Evolutionary conservation across 2,113 vertebrate genomes (phyloP).

Genomic region (Nerophis lumbriciformis): DNA sequence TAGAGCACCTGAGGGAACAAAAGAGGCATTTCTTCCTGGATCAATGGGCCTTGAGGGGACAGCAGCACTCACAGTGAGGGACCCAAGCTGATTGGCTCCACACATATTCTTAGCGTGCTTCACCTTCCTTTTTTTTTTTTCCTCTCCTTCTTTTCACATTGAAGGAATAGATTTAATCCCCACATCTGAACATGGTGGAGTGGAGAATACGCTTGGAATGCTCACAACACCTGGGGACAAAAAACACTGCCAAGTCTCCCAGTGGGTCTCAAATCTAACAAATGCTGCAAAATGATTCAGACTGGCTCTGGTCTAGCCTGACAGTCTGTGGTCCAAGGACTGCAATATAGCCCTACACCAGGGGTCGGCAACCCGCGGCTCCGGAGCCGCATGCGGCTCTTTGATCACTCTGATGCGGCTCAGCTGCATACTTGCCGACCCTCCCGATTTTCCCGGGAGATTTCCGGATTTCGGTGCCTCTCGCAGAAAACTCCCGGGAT

Average conservation of each 20-base stretch:
- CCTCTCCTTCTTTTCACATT: constrained; percentile 11
- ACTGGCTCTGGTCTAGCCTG: constrained; percentile 10
- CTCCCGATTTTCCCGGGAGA: too few relatives aligned
- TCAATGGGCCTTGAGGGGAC: constrained; percentile 50
- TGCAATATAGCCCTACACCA: too few relatives aligned
- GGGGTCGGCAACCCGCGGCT: too few relatives aligned
- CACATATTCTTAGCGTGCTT: constrained; percentile 48
- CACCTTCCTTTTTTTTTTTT: constrained; percentile 27
- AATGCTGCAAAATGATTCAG: constrained; percentile 22
- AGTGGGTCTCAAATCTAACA: constrained; percentile 33
- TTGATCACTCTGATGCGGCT: too few relatives aligned
- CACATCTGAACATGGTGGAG: constrained; percentile 42
- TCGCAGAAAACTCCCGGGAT: too few relatives aligned
- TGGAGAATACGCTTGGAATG: constrained; percentile 55
- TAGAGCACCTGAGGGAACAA: constrained; percentile 37
- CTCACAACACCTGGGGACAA: constrained; percentile 53
- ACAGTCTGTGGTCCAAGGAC: background rate
- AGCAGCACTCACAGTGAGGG: constrained; percentile 38
- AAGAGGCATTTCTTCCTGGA: constrained; percentile 49
- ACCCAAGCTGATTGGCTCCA: constrained; percentile 66
- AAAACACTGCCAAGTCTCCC: constrained; percentile 44
- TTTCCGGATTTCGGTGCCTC: too few relatives aligned
- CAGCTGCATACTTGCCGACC: too few relatives aligned
- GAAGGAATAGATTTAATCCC: constrained; percentile 57
- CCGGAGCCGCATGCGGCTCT: too few relatives aligned